These are phyloP conservation scores for Cyprinodon brontotheroides DNA, from an alignment of 2,113 vertebrate species.

Conservation along the genomic window DNA sequence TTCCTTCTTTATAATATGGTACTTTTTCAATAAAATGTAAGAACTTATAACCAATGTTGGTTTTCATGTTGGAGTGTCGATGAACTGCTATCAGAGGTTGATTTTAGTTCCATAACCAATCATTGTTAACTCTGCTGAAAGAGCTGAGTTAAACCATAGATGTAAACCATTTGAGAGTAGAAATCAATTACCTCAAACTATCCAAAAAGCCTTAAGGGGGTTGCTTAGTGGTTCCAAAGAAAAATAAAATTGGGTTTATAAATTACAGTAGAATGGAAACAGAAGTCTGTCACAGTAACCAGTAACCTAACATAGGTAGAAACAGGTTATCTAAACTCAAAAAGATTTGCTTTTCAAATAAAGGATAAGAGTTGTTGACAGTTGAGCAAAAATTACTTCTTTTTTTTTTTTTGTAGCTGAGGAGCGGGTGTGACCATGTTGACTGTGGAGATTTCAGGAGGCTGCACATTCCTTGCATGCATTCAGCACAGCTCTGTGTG, in stretches of 20 bases:
- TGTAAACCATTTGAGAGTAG: not conserved
- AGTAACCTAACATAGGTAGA: not conserved
- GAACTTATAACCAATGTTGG: not conserved
- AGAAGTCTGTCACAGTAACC: not conserved
- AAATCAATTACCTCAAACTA: no score
- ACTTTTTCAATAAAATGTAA: slow-evolving; percentile 10
- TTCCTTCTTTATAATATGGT: not conserved
- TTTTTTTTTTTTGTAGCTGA: not conserved
- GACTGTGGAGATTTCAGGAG: slow-evolving; percentile 1
- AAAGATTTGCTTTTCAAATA: not conserved
- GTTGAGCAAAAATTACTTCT: not conserved
- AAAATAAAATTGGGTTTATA: not conserved
- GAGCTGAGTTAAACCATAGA: no score
- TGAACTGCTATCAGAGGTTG: not conserved
- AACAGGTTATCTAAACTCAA: not conserved
- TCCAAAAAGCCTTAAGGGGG: not conserved
- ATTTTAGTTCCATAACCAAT: not conserved
- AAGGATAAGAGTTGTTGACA: not conserved
- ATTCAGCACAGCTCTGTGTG: slow-evolving; percentile 8
- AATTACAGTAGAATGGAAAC: not conserved
- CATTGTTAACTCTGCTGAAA: not conserved
- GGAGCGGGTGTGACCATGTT: not conserved
- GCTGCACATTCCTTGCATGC: slow-evolving; percentile 47
- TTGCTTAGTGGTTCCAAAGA: not conserved
- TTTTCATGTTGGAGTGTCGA: slow-evolving; percentile 7